Conservation (phyloP, 2,797 vertebrate genomes). For the Lagothrix lagotricha region DNA sequence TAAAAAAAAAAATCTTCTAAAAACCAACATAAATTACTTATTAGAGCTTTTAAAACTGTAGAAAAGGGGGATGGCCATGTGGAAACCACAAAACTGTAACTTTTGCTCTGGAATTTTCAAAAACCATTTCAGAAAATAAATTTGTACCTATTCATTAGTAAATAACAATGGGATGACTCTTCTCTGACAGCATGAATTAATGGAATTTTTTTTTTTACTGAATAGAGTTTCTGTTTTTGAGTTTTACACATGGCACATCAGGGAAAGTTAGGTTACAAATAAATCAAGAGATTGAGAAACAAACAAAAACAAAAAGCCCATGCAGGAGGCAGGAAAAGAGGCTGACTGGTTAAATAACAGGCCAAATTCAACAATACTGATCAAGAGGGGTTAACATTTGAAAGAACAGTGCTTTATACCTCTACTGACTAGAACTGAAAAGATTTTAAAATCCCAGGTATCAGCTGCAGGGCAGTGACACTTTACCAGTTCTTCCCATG, state of each 20-base stretch:
- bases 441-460: neutral
- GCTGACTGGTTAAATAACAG: neutral
- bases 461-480: neutral
- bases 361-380: neutral
- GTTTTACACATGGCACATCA: neutral
- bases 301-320: neutral
- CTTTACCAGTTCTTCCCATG: slow-evolving; percentile 28
- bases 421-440: neutral
- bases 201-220: neutral
- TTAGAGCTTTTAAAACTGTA: neutral
- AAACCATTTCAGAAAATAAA: slow-evolving; percentile 19
- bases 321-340: neutral
- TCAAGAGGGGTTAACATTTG: neutral
- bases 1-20: neutral
- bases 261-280: neutral
- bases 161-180: neutral
- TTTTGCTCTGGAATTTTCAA: slow-evolving; percentile 2
- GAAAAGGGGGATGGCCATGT: neutral
- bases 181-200: neutral
- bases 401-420: slow-evolving; percentile 23
- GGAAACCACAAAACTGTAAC: slow-evolving; percentile 27
- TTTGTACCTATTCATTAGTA: neutral
- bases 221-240: neutral
- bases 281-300: neutral
- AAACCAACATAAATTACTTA: slow-evolving; percentile 2